Base-by-base conservation (phyloP, 2,797 vertebrate genomes). In the Falco peregrinus region DNA sequence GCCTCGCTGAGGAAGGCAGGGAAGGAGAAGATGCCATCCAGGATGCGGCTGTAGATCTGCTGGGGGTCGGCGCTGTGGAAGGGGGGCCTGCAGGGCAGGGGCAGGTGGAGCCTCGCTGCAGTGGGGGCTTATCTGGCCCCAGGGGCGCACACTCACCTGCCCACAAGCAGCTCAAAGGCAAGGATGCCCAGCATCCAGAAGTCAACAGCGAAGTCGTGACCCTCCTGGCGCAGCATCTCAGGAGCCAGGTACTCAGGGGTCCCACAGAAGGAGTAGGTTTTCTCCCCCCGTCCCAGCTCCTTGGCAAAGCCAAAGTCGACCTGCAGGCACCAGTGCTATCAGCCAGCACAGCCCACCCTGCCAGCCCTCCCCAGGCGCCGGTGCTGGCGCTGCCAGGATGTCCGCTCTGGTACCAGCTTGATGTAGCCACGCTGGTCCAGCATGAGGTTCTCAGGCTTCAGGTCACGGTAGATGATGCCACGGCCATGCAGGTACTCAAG, bases 381-480 rank as follows among this genome's bases (percentile, higher is more conserved):
- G 18, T 4, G 33, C 45, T 48, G 45, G 33, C 9, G 4, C 35
- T 39, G 26, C 39, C 12, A 5, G 14, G 51, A 7, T 6, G 4
- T 50, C 50, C 7, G 6, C 19, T 31, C 50, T 1, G 4, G 61
- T 76, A 93, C 94, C 85, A 91, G 91, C 48, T 91, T 93, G 78
- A 93, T 2, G 7, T 93, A 89, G 63, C 91, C 89, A 5, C 19
- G 48, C 59, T 75, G 59, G 69, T 99, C 98, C 97, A 99, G 86
- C 98, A 99, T 98, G 73, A 99, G 97, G 96, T 99, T 99, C 97
- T 99, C 99, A 2, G 99, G 99, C 91, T 99, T 99, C 48, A 99
- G 98, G 97, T 99, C 98, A 65, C 98, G 95, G 95, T 99, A 99
- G 97, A 99, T 96, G 84, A 99, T 98, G 91, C 97, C 98, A 80